Percentiles rank a stretch among this genome's conserved stretches.
Evolutionary conservation across 2,888 invertebrate genomes (phyloP).

Genomic region (Pristionchus arcanus): DNA sequence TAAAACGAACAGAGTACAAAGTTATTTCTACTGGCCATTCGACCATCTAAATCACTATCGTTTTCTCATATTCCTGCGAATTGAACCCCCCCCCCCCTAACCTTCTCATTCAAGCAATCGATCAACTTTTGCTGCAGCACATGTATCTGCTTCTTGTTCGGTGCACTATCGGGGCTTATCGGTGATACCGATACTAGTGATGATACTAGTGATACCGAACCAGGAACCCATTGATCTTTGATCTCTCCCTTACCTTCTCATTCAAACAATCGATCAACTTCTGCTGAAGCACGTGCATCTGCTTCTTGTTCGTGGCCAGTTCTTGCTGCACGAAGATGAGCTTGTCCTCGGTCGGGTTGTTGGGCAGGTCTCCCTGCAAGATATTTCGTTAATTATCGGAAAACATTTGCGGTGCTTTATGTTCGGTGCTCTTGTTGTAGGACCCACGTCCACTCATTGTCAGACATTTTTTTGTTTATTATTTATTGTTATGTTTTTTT

Average conservation of each 20-base stretch:
- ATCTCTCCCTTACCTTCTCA: conserved; percentile 48
- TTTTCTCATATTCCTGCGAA: too few relatives aligned
- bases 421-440: too few relatives aligned
- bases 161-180: too few relatives aligned
- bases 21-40: too few relatives aligned
- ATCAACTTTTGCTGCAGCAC: conserved; percentile 74
- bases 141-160: conserved; percentile 72
- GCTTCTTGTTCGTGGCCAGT: conserved; percentile 69
- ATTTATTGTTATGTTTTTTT: too few relatives aligned
- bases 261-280: conserved; percentile 65
- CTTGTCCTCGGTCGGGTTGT: conserved; percentile 72
- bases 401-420: not conserved
- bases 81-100: too few relatives aligned
- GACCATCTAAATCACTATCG: too few relatives aligned
- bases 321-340: conserved; percentile 71
- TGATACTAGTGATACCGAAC: too few relatives aligned
- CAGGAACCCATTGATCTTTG: not conserved
- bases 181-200: too few relatives aligned
- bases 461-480: too few relatives aligned
- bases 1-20: too few relatives aligned
- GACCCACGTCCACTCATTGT: too few relatives aligned
- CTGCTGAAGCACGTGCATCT: conserved; percentile 75
- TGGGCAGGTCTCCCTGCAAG: conserved; percentile 72
- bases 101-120: conserved; percentile 57
- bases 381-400: not conserved